These are phyloP conservation scores for Ricordea florida DNA, from an alignment of 92 coral and sea anemone genomes.

Conservation along the genomic window DNA sequence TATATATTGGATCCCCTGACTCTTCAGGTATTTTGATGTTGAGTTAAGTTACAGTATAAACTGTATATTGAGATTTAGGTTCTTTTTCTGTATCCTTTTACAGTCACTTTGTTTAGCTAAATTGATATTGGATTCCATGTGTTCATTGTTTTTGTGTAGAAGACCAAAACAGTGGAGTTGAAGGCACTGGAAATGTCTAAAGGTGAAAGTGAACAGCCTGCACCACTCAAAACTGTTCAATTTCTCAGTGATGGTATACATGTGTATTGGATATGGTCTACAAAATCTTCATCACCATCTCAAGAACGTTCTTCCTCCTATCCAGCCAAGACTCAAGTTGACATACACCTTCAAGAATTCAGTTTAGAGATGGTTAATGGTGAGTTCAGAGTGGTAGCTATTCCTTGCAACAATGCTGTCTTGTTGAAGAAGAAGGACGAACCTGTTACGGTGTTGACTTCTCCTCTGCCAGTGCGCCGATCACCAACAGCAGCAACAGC, in stretches of 20 bases:
- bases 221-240: conserved; percentile 52
- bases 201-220: background rate
- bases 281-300: conserved; percentile 1
- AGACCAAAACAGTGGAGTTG: background rate
- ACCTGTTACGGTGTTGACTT: background rate
- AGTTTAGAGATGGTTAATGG: conserved; percentile 36
- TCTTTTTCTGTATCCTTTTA: no score
- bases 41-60: background rate
- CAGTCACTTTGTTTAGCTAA: no score
- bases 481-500: conserved; percentile 20
- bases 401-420: conserved; percentile 23
- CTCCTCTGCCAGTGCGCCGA: conserved; percentile 24
- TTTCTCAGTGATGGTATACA: conserved; percentile 74
- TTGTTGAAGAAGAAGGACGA: conserved; percentile 26
- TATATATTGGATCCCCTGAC: conserved; percentile 72
- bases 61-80: background rate
- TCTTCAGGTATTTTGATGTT: conserved; percentile 53
- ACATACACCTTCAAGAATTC: conserved; percentile 59
- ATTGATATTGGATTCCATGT: background rate
- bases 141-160: background rate
- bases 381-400: background rate
- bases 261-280: conserved; percentile 66
- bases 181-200: background rate
- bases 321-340: conserved; percentile 23
- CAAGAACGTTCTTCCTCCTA: background rate